Evolutionary conservation across 2,113 vertebrate species (phyloP).

Genomic region (Steatornis caripensis): DNA sequence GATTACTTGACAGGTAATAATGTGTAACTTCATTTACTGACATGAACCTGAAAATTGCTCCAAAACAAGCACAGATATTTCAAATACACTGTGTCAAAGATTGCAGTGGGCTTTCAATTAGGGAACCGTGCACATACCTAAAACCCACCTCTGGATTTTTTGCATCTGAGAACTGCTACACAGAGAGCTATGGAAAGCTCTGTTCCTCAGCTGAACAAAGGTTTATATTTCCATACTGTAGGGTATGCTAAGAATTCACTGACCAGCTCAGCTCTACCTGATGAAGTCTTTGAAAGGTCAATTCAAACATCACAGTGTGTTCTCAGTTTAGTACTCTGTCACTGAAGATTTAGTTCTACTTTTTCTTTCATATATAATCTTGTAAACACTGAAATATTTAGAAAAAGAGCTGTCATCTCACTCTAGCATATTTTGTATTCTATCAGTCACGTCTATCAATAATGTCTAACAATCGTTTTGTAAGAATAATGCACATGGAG

Average conservation of each 20-base stretch:
- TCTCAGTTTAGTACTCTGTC: not conserved
- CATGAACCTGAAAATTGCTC: not conserved
- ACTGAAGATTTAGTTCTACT: not conserved
- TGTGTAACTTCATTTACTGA: not conserved
- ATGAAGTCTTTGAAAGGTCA: not conserved
- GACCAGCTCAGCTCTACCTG: not conserved
- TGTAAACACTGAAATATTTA: not conserved
- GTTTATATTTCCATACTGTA: not conserved
- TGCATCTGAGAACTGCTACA: not conserved
- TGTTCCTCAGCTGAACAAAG: not conserved
- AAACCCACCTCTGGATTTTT: not conserved
- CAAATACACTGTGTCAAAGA: not conserved
- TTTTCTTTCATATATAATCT: not conserved
- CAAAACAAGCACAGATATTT: not conserved
- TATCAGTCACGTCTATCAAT: not conserved
- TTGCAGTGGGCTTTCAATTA: not conserved
- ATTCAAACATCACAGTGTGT: not conserved
- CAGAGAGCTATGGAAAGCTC: not conserved
- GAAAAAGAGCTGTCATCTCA: not conserved
- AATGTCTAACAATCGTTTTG: not conserved
- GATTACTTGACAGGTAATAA: not conserved
- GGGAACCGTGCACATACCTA: not conserved
- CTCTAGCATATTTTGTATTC: not conserved
- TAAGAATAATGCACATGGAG: not conserved
- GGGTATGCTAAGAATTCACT: not conserved